Evolutionary conservation across 2,797 vertebrate species (phyloP).

Genomic region (Myripristis murdjan): DNA sequence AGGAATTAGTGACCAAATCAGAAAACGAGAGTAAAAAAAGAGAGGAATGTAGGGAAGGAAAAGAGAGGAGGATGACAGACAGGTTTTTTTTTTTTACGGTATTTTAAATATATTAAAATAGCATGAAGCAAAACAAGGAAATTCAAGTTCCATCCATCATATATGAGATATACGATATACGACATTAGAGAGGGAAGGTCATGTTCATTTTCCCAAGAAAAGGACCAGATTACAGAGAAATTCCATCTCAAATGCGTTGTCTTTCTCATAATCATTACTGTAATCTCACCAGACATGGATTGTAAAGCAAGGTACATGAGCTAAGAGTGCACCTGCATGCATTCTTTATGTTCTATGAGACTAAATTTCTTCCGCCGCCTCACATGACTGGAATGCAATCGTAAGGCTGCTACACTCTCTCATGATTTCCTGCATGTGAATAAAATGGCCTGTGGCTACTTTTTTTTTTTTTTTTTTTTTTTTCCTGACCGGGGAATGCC

Average conservation of each 20-base stretch:
- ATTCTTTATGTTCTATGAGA: slow-evolving; percentile 39
- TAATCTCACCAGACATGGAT: not conserved
- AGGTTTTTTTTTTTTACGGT: no score
- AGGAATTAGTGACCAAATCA: not conserved
- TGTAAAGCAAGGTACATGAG: slow-evolving; percentile 3
- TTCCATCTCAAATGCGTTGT: not conserved
- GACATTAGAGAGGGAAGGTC: not conserved
- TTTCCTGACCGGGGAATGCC: slow-evolving; percentile 52
- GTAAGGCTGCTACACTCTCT: slow-evolving; percentile 8
- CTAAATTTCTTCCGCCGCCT: not conserved
- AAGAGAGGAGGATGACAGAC: not conserved
- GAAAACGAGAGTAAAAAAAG: not conserved
- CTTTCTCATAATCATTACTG: not conserved
- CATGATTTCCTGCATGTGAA: slow-evolving; percentile 28
- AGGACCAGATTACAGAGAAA: not conserved
- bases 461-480: no score
- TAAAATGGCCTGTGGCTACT: slow-evolving; percentile 27
- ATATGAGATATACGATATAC: not conserved
- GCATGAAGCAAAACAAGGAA: slow-evolving; percentile 23
- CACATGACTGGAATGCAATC: slow-evolving; percentile 22
- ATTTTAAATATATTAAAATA: not conserved
- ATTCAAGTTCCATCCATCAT: not conserved
- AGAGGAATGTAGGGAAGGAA: not conserved
- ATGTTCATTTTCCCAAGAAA: not conserved
- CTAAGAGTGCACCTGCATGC: not conserved